Evolutionary conservation across 2,888 invertebrate species (phyloP).

Genomic region (Mechanitis messenoides): DNA sequence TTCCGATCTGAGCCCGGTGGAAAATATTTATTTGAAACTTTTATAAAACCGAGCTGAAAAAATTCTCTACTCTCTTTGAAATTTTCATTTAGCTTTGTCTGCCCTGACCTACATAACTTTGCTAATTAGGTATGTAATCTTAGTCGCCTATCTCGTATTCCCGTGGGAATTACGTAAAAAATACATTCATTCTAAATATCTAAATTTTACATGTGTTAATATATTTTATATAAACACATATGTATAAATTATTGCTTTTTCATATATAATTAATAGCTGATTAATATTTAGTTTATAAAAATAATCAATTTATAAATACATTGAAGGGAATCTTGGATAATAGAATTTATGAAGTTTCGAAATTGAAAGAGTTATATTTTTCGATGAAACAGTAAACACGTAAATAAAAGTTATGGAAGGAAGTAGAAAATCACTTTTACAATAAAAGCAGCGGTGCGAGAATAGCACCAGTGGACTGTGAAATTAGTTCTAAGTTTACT

Average conservation of each 20-base stretch:
- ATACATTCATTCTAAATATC: too few relatives aligned
- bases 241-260: neutral
- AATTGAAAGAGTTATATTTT: neutral
- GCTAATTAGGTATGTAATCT: conserved; percentile 31
- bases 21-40: conserved; percentile 16
- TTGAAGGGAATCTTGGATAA: too few relatives aligned
- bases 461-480: conserved; percentile 6
- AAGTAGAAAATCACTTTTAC: conserved; percentile 4
- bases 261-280: too few relatives aligned
- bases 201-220: too few relatives aligned
- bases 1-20: conserved; percentile 4
- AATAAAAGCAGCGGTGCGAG: neutral
- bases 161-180: too few relatives aligned
- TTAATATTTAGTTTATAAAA: too few relatives aligned
- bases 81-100: conserved; percentile 29
- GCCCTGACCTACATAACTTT: conserved; percentile 31
- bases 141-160: neutral
- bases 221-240: too few relatives aligned
- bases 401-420: conserved; percentile 4
- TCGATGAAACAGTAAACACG: conserved; percentile 1
- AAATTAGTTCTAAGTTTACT: conserved; percentile 4
- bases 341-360: too few relatives aligned
- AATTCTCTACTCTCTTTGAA: conserved; percentile 24
- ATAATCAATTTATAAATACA: too few relatives aligned
- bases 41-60: conserved; percentile 14